phyloP scores from a whole-genome alignment of 2,113 vertebrate species.

The Rhizomys pruinosus region DNA sequence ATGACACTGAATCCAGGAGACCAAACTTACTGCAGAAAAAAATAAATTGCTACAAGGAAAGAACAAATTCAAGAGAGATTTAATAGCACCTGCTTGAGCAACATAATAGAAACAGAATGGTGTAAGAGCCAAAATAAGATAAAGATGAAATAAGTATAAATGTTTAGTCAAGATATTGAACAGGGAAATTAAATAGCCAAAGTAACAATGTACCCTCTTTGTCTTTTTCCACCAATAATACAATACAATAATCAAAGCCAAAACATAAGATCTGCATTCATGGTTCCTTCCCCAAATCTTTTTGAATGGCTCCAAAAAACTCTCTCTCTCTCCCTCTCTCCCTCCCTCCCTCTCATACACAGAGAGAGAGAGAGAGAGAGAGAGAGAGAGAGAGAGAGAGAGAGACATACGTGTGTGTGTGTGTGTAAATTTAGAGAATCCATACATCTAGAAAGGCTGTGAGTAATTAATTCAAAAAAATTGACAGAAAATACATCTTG shows the following conservation, averaged over 20 bases:
- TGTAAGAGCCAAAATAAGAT: not conserved
- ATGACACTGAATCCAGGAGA: not conserved
- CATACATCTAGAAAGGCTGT: not conserved
- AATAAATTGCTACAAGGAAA: not conserved
- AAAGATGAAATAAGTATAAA: constrained; percentile 15
- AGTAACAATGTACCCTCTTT: not conserved
- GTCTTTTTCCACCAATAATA: not conserved
- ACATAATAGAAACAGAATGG: constrained; percentile 2
- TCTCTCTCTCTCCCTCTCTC: no score
- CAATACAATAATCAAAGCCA: not conserved
- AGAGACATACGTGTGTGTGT: no score
- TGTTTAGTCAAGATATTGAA: constrained; percentile 24
- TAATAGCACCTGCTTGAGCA: not conserved
- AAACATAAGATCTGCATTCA: not conserved
- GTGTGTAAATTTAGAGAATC: constrained; percentile 31
- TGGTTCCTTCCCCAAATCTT: constrained; percentile 15
- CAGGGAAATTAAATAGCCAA: constrained; percentile 3
- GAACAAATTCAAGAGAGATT: constrained; percentile 26
- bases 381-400: no score
- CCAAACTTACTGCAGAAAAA: not conserved
- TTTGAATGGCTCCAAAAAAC: not conserved
- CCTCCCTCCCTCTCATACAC: no score
- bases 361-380: no score
- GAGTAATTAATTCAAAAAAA: constrained; percentile 18
- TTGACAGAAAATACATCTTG: not conserved